Percentiles rank a stretch among this genome's conserved stretches.
phyloP scores from a whole-genome alignment of 2,888 invertebrate species.

The Caenorhabditis sp. region DNA sequence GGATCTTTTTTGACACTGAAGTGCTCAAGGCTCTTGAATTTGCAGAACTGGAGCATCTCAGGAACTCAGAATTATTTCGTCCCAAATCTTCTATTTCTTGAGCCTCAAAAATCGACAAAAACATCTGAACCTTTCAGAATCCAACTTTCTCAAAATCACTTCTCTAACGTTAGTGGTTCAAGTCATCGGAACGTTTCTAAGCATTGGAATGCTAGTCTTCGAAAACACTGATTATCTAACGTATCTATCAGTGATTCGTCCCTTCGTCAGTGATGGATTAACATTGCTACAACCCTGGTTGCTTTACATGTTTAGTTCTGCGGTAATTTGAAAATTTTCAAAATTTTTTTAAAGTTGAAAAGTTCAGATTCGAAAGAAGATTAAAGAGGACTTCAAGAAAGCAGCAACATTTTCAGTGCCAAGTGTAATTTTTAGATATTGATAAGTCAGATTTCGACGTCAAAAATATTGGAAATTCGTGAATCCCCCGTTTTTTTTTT shows the following conservation, averaged over 20 bases:
- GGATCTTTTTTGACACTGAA: too few species aligned
- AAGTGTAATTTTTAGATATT: too few species aligned
- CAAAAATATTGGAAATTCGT: too few species aligned
- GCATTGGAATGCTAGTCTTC: neutral
- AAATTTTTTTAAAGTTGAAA: neutral
- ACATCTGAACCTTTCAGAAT: too few species aligned
- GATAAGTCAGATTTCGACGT: too few species aligned
- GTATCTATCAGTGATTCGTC: neutral
- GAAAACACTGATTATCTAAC: neutral
- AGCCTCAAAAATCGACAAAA: too few species aligned
- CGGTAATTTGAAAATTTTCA: neutral
- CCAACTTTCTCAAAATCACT: neutral
- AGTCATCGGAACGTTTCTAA: neutral
- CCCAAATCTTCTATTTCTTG: too few species aligned
- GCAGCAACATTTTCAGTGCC: too few species aligned
- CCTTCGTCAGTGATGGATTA: neutral
- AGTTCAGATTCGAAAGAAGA: neutral
- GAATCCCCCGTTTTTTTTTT: too few species aligned
- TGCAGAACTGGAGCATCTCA: neutral
- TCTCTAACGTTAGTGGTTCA: neutral
- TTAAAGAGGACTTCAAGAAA: neutral
- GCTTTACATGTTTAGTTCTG: neutral
- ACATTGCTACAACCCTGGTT: conserved; percentile 1
- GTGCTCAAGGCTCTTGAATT: neutral
- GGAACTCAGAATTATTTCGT: neutral